phyloP scores from a whole-genome alignment of 2,113 vertebrate species.

The Crocuta crocuta region DNA sequence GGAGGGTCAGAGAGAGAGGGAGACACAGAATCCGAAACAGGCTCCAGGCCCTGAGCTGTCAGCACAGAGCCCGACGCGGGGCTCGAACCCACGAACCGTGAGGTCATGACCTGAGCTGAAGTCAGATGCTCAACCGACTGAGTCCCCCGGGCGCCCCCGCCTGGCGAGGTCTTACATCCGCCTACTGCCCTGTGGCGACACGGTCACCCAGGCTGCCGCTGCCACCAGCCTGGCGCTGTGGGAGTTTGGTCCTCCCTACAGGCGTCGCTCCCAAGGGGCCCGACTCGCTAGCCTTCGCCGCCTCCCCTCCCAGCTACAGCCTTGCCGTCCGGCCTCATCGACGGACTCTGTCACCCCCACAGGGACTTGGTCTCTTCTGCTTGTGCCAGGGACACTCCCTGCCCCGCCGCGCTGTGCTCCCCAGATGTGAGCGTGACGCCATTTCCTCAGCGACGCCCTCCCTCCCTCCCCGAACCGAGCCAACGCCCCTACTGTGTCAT shows the following conservation, averaged over 20 bases:
- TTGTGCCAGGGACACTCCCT: not conserved
- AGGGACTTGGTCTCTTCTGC: not conserved
- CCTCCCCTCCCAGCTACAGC: fast-evolving
- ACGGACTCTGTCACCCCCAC: not conserved
- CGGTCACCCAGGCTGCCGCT: not conserved
- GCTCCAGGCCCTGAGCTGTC: too few species aligned
- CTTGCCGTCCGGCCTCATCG: not conserved
- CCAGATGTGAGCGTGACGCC: not conserved
- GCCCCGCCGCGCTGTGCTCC: too few species aligned
- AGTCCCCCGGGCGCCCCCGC: too few species aligned
- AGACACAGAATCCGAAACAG: too few species aligned
- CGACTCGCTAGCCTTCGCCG: too few species aligned
- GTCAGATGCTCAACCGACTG: too few species aligned
- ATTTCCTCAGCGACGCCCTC: not conserved
- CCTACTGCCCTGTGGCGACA: too few species aligned
- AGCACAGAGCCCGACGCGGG: too few species aligned
- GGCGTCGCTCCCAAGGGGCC: not conserved
- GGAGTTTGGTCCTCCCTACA: too few species aligned
- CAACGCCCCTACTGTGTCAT: not conserved
- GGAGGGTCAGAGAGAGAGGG: too few species aligned
- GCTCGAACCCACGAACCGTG: fast-evolving
- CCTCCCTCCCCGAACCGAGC: too few species aligned
- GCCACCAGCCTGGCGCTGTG: not conserved
- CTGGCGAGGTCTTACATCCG: not conserved
- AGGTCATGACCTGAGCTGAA: too few species aligned